phyloP scores from a whole-genome alignment of 2,113 vertebrate species.

The Menura novaehollandiae region DNA sequence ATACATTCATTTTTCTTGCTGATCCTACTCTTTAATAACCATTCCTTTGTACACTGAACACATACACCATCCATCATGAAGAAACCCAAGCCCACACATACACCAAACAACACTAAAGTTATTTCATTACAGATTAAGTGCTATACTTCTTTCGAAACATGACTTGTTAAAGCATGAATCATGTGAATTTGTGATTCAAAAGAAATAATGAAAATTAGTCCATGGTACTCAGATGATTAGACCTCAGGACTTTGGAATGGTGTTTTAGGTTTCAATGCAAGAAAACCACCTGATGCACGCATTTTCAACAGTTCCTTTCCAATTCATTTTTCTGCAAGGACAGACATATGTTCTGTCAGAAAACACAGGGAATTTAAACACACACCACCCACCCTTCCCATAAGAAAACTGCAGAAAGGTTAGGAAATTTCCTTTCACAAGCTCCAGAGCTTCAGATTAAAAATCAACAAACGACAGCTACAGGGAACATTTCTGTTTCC shows the following conservation, averaged over 20 bases:
- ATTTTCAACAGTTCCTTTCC: background rate
- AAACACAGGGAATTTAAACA: background rate
- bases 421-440: background rate
- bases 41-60: background rate
- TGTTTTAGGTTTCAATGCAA: background rate
- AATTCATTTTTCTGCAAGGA: background rate
- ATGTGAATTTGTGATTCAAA: background rate
- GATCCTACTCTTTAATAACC: background rate
- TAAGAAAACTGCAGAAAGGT: background rate
- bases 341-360: background rate
- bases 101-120: background rate
- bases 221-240: background rate
- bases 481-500: background rate
- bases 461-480: background rate
- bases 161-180: background rate
- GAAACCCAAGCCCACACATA: background rate
- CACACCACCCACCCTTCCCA: background rate
- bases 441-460: conserved; percentile 6
- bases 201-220: background rate
- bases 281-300: background rate
- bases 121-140: background rate
- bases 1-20: background rate
- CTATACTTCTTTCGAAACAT: background rate
- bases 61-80: background rate
- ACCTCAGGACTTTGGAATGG: background rate